These are phyloP conservation scores for Euleptes europaea DNA, from an alignment of 2,113 vertebrate species.

Conservation along the genomic window DNA sequence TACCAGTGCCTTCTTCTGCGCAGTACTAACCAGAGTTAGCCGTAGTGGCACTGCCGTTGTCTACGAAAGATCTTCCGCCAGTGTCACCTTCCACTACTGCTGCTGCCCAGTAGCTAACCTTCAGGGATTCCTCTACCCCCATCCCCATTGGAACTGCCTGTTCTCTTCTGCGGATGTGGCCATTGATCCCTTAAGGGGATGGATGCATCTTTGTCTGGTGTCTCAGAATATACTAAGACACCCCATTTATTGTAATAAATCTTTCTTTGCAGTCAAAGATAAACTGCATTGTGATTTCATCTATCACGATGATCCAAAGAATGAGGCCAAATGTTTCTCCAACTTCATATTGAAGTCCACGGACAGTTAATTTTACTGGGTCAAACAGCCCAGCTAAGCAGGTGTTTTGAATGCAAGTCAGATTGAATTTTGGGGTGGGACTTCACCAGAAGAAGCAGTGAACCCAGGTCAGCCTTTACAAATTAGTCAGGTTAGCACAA, in stretches of 20 bases:
- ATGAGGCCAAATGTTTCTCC: not conserved
- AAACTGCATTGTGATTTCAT: not conserved
- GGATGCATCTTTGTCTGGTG: too few species aligned
- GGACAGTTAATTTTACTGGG: slow-evolving; percentile 1
- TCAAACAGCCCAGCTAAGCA: not conserved
- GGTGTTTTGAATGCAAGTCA: not conserved
- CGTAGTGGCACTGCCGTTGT: too few species aligned
- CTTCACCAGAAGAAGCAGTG: not conserved
- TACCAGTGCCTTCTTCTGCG: too few species aligned
- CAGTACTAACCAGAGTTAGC: too few species aligned
- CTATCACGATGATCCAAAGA: not conserved
- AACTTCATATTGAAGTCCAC: not conserved
- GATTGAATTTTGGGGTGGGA: not conserved
- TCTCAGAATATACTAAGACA: not conserved
- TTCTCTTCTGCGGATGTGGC: too few species aligned
- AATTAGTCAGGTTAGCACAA: not conserved
- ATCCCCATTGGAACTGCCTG: too few species aligned
- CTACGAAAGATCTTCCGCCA: too few species aligned
- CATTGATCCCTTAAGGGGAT: too few species aligned
- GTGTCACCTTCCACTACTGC: too few species aligned
- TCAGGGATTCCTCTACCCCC: too few species aligned
- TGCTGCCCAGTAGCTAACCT: too few species aligned
- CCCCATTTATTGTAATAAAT: not conserved
- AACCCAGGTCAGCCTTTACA: too few species aligned
- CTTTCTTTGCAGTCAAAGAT: not conserved